Evolutionary conservation across 2,113 vertebrate species (phyloP).

Genomic region (Crotalus tigris): DNA sequence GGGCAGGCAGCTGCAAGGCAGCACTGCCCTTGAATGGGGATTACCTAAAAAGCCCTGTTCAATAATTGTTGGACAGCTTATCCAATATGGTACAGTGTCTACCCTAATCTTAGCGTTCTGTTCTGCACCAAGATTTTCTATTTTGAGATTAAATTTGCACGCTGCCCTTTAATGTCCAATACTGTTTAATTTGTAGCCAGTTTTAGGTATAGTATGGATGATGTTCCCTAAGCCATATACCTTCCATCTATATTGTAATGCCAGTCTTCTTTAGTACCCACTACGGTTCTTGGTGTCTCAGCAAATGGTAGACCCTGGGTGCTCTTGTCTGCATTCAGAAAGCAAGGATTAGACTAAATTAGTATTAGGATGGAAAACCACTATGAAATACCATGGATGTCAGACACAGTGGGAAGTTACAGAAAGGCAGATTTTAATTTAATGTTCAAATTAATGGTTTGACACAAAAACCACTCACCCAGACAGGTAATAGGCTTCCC

Average conservation of each 20-base stretch:
- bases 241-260: not conserved
- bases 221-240: not conserved
- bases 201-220: not conserved
- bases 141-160: not conserved
- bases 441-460: not conserved
- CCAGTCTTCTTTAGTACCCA: not conserved
- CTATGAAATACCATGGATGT: not conserved
- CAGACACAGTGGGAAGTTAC: not conserved
- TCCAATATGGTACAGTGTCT: not conserved
- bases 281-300: not conserved
- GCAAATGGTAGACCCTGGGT: not conserved
- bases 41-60: not conserved
- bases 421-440: not conserved
- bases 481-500: not conserved
- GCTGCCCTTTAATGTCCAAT: not conserved
- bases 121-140: not conserved
- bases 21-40: conserved; percentile 5
- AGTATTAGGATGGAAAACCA: not conserved
- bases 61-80: not conserved
- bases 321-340: not conserved
- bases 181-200: not conserved
- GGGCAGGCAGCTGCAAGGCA: not conserved
- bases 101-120: not conserved
- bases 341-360: not conserved
- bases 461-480: not conserved